Conservation (phyloP, 2,113 vertebrate genomes). For the Rafetus swinhoei region DNA sequence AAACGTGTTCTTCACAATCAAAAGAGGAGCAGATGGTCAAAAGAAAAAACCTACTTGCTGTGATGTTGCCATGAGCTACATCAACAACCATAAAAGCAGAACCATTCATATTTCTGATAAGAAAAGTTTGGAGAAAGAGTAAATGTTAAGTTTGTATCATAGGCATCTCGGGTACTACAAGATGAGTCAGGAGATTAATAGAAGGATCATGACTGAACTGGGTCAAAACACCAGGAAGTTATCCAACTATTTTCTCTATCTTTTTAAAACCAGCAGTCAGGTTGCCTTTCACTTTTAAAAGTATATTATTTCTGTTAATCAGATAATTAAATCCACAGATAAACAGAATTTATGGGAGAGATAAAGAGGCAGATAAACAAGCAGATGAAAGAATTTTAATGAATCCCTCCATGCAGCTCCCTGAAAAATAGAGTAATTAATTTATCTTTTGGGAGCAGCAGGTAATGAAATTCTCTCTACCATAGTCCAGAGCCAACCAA, state of each 20-base stretch:
- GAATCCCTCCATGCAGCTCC: accelerated
- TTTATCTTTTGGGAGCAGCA: background rate
- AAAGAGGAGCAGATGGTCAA: background rate
- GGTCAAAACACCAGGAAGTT: background rate
- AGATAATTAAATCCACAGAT: background rate
- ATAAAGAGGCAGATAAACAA: background rate
- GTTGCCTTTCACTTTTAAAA: background rate
- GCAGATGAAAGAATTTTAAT: background rate
- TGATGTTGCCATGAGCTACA: background rate
- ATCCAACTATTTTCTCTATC: background rate
- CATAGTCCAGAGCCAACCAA: background rate
- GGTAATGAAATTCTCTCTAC: background rate
- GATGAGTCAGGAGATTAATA: background rate
- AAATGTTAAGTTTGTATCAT: background rate
- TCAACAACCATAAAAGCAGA: background rate
- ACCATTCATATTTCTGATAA: background rate
- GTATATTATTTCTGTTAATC: background rate
- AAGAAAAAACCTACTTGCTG: background rate
- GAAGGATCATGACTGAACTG: background rate
- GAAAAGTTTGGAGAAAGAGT: background rate
- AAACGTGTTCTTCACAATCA: background rate
- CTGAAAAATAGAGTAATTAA: background rate
- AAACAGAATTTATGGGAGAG: background rate
- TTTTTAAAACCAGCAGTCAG: background rate
- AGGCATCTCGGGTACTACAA: background rate